These are phyloP conservation scores for Spilogale gracilis DNA, from an alignment of 2,113 vertebrate species.

Conservation along the genomic window DNA sequence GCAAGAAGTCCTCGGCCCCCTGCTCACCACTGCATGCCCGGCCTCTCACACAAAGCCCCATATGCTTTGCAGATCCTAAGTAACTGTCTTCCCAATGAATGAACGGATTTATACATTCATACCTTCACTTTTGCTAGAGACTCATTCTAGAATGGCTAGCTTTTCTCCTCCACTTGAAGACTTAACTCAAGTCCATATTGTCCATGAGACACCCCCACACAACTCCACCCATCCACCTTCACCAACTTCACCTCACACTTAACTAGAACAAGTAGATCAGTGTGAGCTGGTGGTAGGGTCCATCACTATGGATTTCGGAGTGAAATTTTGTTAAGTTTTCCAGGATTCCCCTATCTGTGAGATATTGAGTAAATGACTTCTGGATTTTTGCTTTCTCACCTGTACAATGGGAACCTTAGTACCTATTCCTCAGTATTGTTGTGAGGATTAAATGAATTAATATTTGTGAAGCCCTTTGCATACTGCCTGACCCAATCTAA, in stretches of 20 bases:
- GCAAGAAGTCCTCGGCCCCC: background rate
- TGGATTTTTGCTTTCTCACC: background rate
- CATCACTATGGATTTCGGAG: background rate
- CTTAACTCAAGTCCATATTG: background rate
- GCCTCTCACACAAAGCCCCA: accelerated
- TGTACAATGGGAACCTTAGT: background rate
- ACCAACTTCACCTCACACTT: too few species aligned
- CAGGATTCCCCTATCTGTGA: background rate
- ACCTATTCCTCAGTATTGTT: background rate
- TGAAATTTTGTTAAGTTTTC: background rate
- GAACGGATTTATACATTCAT: background rate
- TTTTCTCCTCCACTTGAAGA: background rate
- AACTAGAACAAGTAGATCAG: background rate
- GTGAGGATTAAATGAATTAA: background rate
- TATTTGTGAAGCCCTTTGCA: background rate
- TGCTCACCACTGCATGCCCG: background rate
- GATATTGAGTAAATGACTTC: background rate
- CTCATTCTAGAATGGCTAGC: background rate
- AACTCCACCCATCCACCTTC: background rate
- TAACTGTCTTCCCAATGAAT: background rate
- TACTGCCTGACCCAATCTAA: background rate
- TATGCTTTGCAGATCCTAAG: background rate
- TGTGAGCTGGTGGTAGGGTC: background rate
- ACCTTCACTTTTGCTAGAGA: background rate
- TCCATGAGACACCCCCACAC: background rate